A percentile compares a stretch with the other conserved stretches of the same genome.
These are phyloP conservation scores for Trachymyrmex cornetzi DNA, from an alignment of 1,140 invertebrate species.

Conservation along the genomic window DNA sequence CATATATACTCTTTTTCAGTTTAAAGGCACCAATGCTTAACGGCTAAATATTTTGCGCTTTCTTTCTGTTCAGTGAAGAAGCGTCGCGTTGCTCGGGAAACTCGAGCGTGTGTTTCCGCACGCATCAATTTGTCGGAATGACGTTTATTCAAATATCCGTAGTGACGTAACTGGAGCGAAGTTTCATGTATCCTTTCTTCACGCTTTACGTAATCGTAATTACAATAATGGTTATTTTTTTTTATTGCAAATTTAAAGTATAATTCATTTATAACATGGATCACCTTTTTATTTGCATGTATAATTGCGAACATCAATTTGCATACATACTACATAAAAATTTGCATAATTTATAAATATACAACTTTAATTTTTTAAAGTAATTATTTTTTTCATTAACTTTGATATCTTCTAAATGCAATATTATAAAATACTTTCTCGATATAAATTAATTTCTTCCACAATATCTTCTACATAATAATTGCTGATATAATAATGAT, in stretches of 20 bases:
- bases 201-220: constrained; percentile 2
- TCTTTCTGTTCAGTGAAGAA: constrained; percentile 10
- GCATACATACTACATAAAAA: neutral
- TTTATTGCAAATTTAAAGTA: neutral
- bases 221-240: neutral
- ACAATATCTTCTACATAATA: neutral
- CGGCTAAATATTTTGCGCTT: constrained; percentile 38
- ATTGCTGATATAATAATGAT: constrained; percentile 3
- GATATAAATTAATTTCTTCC: constrained; percentile 26
- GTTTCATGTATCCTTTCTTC: neutral
- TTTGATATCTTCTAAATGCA: neutral
- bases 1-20: constrained; percentile 21
- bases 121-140: constrained; percentile 46
- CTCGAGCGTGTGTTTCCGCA: constrained; percentile 36
- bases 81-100: constrained; percentile 27
- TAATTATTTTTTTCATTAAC: neutral
- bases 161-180: constrained; percentile 26
- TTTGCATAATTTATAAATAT: neutral
- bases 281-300: neutral
- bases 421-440: neutral
- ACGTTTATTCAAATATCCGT: constrained; percentile 39
- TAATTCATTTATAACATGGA: neutral
- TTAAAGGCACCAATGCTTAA: neutral
- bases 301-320: neutral
- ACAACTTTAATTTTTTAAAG: neutral